Evolutionary conservation across 1,140 invertebrate genomes (phyloP), one percentile per base, ranked within the genome.

Genomic region (Diachasmimorpha longicaudata): DNA sequence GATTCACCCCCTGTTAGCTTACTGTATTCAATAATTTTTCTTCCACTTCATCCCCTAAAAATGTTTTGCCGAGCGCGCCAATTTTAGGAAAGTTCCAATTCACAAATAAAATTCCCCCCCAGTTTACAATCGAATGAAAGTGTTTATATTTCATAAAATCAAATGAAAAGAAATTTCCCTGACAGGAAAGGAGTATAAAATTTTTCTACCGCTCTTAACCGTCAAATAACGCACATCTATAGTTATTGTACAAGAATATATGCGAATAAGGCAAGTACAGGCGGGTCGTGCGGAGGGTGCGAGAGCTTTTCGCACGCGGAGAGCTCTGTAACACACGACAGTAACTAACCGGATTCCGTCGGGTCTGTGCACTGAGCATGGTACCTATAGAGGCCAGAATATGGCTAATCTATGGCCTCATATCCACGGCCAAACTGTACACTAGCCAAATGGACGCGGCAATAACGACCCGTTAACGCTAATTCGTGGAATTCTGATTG

Each of bases 401-500:
- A 87, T 86, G 85, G 86, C 81, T 83, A 88, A 89, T 88, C 86
- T 89, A 88, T 88, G 87, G 84, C 85, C 84, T 88, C 87, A 84
- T 88, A 88, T 89, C 82, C 85, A 83, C 83, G 80, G 82, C 80
- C 85, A 83, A 87, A 85, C 87, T 86, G 84, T 87, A 85, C 85
- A 85, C 86, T 84, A 86, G 87, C 86, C 87, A 88, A 89, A 89
- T 89, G 88, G 88, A 89, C 86, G 85, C 85, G 83, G 87, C 87
- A 89, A 89, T 89, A 89, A 89, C 86, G 85, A 86, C 85, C 87
- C 87, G 87, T 89, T 89, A 89, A 88, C 87, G 87, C 86, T 89
- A 89, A 89, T 89, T 89, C 87, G 88, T 86, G 86, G 84, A 88
- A 89, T 89, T 88, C 87, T 89, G 88, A 89, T 89, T 88, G 88